Evolutionary conservation across 1,140 invertebrate species (phyloP), one percentile per base, ranked within the genome.

Genomic region (Radopholus similis): DNA sequence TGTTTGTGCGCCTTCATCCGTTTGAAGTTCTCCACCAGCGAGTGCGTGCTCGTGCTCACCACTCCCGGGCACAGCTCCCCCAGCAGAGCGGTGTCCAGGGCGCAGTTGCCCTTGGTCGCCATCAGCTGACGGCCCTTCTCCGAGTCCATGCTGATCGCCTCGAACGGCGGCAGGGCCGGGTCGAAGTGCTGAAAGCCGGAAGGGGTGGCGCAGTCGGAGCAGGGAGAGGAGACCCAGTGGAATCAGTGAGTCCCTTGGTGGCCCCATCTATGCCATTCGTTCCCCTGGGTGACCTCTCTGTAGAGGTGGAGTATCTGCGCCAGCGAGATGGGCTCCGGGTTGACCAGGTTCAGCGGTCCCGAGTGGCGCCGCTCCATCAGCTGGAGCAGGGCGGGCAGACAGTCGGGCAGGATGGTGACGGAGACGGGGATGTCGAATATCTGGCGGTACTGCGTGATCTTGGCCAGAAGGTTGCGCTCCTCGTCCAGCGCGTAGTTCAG

Each of bases 341-440:
- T 81, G 21, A 81, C 75, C 55, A 81, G 54, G 47, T 81, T 81
- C 53, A 81, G 47, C 4, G 77, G 64, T 4, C 79, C 79, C 0
- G 73, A 68, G 49, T 53, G 68, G 40, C 78, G 54, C 21, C 69
- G 55, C 56, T 81, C 80, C 79, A 81, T 81, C 21, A 81, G 63
- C 15, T 72, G 53, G 38, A 82, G 57, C 23, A 81, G 58, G 8
- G 74, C 76, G n/a, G 74, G 76, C 11, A 82, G 38, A 40, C 80
- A 82, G 54, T 81, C 79, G 11, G 81, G 76, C n/a, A 81, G 58
- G 38, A 81, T 78, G n/a, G 79, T 78, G 5, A 81, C 64, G 11
- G 79, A 81, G 15, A 81, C 77, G 32, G 79, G 79, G 53, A 81
- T 66, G 49, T 81, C 80, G 56, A 81, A 82, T 15, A 81, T 79